These are phyloP conservation scores for Synchiropus splendidus DNA, from an alignment of 2,113 vertebrate species.

Conservation along the genomic window DNA sequence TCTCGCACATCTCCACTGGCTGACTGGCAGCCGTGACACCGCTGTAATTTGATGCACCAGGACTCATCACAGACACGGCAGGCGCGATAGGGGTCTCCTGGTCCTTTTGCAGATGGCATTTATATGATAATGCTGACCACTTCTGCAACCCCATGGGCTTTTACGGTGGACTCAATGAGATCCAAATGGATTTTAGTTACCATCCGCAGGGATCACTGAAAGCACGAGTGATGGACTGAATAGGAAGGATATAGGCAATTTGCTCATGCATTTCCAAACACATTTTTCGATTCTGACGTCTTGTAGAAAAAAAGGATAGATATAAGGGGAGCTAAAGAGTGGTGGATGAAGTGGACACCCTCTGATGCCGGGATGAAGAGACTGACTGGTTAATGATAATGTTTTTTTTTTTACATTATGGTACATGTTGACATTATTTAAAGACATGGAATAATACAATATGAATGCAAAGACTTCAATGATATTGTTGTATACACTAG, in stretches of 20 bases:
- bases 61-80: constrained; percentile 42
- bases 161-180: constrained; percentile 47
- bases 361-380: no score
- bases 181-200: constrained; percentile 51
- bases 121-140: constrained; percentile 59
- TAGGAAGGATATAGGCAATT: constrained; percentile 35
- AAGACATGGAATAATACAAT: no score
- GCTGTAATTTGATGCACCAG: constrained; percentile 48
- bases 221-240: constrained; percentile 26
- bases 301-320: background rate
- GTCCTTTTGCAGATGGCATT: constrained; percentile 52
- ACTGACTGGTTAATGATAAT: no score
- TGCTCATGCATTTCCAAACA: constrained; percentile 30
- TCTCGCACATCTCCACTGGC: constrained; percentile 18
- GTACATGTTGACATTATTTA: no score
- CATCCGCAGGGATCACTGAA: constrained; percentile 38
- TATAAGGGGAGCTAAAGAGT: constrained; percentile 1
- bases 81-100: constrained; percentile 23
- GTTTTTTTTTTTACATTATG: no score
- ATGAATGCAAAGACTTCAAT: no score
- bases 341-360: background rate
- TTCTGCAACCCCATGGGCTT: constrained; percentile 44
- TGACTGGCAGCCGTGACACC: constrained; percentile 45
- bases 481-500: no score
- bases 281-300: constrained; percentile 20